Conservation (phyloP, 2,113 vertebrate species). For the Hyla sarda region DNA sequence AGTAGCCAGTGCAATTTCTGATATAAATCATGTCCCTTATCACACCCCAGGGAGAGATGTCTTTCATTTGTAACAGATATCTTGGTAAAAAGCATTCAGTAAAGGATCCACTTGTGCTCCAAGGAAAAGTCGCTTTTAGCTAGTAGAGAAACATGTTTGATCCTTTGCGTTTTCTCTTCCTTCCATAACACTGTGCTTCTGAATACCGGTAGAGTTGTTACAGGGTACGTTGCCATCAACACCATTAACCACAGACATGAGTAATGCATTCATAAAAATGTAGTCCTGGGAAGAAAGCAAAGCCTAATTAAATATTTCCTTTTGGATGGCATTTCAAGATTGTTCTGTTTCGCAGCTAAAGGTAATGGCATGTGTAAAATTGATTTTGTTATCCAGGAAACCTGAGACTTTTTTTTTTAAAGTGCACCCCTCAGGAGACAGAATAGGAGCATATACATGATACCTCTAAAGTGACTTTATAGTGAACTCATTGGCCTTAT, state of each 20-base stretch:
- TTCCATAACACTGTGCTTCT: neutral
- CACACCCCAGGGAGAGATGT: conserved; percentile 39
- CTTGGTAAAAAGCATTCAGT: conserved; percentile 45
- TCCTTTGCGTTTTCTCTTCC: neutral
- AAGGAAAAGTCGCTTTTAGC: neutral
- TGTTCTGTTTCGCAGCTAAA: neutral
- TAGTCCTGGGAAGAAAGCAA: neutral
- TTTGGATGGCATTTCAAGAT: neutral
- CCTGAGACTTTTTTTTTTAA: neutral
- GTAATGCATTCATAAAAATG: neutral
- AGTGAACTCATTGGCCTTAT: too few species aligned
- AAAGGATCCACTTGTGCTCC: conserved; percentile 26
- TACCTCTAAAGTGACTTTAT: too few species aligned
- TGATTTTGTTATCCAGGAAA: neutral
- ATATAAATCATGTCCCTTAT: conserved; percentile 41
- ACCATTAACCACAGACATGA: neutral
- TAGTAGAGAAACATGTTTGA: neutral
- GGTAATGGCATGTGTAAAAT: too few species aligned
- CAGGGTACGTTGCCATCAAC: neutral
- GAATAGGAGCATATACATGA: too few species aligned
- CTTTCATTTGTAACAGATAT: conserved; percentile 31
- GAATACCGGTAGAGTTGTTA: neutral
- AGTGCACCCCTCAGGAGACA: too few species aligned
- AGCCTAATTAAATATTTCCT: neutral
- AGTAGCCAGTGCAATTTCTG: conserved; percentile 10